phyloP scores from a whole-genome alignment of 2,113 vertebrate species.

The Pomatostomus ruficeps region DNA sequence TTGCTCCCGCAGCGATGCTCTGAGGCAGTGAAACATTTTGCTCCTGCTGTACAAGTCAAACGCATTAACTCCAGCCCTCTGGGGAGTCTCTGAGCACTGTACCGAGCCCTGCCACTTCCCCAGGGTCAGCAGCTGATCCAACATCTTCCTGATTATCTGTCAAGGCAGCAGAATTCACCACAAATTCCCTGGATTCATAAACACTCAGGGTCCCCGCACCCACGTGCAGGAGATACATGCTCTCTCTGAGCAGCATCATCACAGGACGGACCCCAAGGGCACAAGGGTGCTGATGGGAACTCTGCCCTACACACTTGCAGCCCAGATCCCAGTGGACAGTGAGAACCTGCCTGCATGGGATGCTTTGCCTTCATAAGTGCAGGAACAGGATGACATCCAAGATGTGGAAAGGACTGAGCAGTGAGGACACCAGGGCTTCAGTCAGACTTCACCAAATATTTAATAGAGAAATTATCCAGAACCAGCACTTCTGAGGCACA shows the following conservation, averaged over 20 bases:
- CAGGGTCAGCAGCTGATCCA: neutral
- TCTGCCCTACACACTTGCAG: neutral
- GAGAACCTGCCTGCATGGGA: neutral
- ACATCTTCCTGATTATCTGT: neutral
- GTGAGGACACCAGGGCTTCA: neutral
- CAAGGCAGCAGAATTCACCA: neutral
- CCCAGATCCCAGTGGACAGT: neutral
- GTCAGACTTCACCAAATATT: neutral
- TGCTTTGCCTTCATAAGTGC: neutral
- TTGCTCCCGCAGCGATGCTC: neutral
- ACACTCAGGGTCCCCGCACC: rapidly evolving
- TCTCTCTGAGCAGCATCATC: neutral
- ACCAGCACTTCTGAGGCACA: neutral
- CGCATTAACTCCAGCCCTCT: neutral
- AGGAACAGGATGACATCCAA: neutral
- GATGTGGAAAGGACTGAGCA: neutral
- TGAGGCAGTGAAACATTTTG: neutral
- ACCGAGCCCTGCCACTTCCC: neutral
- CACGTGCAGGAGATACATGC: neutral
- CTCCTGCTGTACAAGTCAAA: neutral
- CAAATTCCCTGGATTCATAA: neutral
- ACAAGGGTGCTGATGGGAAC: neutral
- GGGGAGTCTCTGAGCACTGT: neutral
- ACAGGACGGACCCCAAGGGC: neutral
- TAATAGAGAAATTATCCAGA: neutral